phyloP scores from a whole-genome alignment of 2,888 invertebrate species.

The Elysia crispata region DNA sequence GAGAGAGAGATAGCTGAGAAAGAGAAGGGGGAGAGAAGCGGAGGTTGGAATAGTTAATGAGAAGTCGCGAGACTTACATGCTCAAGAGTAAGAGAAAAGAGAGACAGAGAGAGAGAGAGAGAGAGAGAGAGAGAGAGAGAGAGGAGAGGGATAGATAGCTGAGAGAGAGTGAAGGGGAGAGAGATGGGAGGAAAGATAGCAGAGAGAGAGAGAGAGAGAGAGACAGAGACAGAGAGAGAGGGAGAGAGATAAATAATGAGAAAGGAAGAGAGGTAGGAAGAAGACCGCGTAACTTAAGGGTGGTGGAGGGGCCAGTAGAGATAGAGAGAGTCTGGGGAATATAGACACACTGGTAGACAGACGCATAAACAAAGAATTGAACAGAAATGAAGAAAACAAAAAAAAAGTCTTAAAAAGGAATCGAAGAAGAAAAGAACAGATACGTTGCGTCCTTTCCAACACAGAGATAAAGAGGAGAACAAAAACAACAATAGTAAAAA shows the following conservation, averaged over 20 bases:
- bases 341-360: neutral
- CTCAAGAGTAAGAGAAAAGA: slow-evolving; percentile 18
- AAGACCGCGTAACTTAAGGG: neutral
- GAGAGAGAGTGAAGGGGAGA: slow-evolving; percentile 16
- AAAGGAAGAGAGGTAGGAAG: neutral
- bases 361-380: neutral
- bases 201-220: neutral
- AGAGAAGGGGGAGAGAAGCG: neutral
- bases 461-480: neutral
- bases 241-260: neutral
- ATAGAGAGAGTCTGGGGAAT: slow-evolving; percentile 11
- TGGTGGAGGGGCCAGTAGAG: neutral
- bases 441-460: too few species aligned
- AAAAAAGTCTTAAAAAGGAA: neutral
- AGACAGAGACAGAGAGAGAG: neutral
- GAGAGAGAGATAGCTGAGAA: neutral
- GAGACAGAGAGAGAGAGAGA: slow-evolving; percentile 18
- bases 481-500: neutral
- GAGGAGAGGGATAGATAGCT: slow-evolving; percentile 6
- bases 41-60: neutral
- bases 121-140: slow-evolving; percentile 11
- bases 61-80: neutral
- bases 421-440: neutral
- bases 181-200: neutral
- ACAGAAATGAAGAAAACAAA: neutral